Evolutionary conservation across 2,888 invertebrate species (phyloP).

Genomic region (Philonicus albiceps): DNA sequence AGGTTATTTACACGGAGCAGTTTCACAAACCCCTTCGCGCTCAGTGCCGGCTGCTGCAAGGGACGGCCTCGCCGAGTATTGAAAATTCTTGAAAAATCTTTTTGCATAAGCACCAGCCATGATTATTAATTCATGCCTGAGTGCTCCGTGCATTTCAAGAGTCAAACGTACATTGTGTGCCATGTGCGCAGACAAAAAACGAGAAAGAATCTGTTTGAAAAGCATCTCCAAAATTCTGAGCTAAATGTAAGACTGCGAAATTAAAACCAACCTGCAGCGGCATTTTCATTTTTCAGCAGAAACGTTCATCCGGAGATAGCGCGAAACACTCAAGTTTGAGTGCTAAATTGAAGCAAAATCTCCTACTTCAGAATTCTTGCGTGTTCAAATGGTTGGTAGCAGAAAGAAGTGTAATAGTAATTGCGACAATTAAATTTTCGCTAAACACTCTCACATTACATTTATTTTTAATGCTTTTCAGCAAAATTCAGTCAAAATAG

Average conservation of each 20-base stretch:
- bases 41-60: neutral
- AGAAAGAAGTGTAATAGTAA: neutral
- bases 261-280: neutral
- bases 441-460: neutral
- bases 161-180: conserved; percentile 26
- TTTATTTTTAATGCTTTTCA: neutral
- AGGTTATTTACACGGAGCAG: conserved; percentile 38
- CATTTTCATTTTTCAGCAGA: neutral
- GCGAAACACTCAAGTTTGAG: neutral
- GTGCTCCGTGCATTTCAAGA: conserved; percentile 38
- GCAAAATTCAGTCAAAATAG: neutral
- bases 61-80: conserved; percentile 11
- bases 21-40: conserved; percentile 25
- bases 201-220: conserved; percentile 12
- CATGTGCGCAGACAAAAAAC: conserved; percentile 24
- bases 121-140: conserved; percentile 41
- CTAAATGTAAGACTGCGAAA: conserved; percentile 1
- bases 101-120: conserved; percentile 39
- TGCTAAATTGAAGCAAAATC: neutral
- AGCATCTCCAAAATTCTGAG: conserved; percentile 19
- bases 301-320: neutral
- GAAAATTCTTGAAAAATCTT: conserved; percentile 24
- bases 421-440: neutral
- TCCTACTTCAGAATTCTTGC: neutral
- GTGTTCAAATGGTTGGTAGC: neutral